Percentiles rank a stretch among this genome's conserved stretches.
phyloP scores from a whole-genome alignment of 2,888 invertebrate genomes.

The Drosophila melanocephala region DNA sequence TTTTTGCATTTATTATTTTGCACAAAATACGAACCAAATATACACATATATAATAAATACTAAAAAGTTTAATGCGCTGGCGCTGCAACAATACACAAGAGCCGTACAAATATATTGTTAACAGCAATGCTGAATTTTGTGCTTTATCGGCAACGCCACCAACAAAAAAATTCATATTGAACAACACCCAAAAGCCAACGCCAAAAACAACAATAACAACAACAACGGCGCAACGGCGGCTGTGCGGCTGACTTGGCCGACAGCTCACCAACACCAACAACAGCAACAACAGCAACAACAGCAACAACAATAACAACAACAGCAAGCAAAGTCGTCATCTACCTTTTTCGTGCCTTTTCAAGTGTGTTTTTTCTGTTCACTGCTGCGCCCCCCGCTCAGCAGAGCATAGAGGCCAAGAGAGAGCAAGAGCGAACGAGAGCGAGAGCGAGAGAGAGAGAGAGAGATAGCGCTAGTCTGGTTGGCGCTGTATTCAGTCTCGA shows the following conservation, averaged over 20 bases:
- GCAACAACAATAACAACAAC: constrained; percentile 41
- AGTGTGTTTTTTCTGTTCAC: constrained; percentile 56
- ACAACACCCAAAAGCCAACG: constrained; percentile 70
- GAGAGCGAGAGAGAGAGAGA: constrained; percentile 31
- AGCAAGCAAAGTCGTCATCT: constrained; percentile 52
- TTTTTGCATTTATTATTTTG: constrained; percentile 21
- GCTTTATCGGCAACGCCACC: constrained; percentile 73
- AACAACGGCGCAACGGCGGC: constrained; percentile 45
- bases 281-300: constrained; percentile 32
- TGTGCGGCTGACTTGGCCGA: constrained; percentile 73
- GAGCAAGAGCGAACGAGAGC: constrained; percentile 16
- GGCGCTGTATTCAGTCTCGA: constrained; percentile 47
- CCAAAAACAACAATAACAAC: constrained; percentile 36
- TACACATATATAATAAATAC: constrained; percentile 17
- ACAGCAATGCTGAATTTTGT: constrained; percentile 64
- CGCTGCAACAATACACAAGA: constrained; percentile 55
- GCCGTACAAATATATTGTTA: constrained; percentile 45
- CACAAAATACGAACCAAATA: constrained; percentile 19
- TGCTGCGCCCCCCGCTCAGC: constrained; percentile 49
- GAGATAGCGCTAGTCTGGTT: constrained; percentile 43
- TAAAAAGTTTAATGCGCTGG: constrained; percentile 51
- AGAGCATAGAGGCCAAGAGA: constrained; percentile 41
- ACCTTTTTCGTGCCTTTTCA: constrained; percentile 74
- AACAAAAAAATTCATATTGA: constrained; percentile 72
- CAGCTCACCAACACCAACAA: constrained; percentile 53